Conservation (phyloP, 2,113 vertebrate genomes). For the Cacatua alba region DNA sequence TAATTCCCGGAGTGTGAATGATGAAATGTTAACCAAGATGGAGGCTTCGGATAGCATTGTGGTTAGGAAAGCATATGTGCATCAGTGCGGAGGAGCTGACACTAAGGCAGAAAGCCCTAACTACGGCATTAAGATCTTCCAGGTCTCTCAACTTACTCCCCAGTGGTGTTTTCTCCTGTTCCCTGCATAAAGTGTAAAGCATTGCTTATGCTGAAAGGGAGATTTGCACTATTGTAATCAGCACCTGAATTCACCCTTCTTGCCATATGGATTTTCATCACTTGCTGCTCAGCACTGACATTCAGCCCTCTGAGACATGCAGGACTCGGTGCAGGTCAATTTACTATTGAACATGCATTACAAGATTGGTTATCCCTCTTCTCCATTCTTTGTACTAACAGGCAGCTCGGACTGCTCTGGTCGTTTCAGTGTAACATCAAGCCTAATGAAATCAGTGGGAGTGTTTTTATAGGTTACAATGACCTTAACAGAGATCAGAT, state of each 20-base stretch:
- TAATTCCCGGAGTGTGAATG: constrained; percentile 55
- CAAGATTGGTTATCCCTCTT: not conserved
- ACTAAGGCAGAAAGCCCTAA: not conserved
- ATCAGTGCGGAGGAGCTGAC: constrained; percentile 7
- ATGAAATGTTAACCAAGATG: constrained; percentile 62
- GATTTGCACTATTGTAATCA: not conserved
- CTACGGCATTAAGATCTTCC: not conserved
- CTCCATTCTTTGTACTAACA: not conserved
- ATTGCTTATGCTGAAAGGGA: not conserved
- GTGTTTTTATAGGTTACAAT: not conserved
- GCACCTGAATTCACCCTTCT: not conserved
- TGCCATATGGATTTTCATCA: not conserved
- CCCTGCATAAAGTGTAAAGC: not conserved
- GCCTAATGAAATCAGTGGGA: not conserved
- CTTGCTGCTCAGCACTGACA: rapidly evolving
- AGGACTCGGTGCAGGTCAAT: not conserved
- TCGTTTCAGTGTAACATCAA: not conserved
- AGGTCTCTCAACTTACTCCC: not conserved
- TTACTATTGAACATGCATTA: not conserved
- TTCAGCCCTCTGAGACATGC: not conserved
- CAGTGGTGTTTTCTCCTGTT: not conserved
- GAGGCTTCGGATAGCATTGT: constrained; percentile 20
- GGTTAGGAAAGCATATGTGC: constrained; percentile 12
- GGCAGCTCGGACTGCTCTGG: not conserved
- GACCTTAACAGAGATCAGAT: not conserved